phyloP scores from a whole-genome alignment of 1,140 invertebrate genomes.

The Magallana gigas region DNA sequence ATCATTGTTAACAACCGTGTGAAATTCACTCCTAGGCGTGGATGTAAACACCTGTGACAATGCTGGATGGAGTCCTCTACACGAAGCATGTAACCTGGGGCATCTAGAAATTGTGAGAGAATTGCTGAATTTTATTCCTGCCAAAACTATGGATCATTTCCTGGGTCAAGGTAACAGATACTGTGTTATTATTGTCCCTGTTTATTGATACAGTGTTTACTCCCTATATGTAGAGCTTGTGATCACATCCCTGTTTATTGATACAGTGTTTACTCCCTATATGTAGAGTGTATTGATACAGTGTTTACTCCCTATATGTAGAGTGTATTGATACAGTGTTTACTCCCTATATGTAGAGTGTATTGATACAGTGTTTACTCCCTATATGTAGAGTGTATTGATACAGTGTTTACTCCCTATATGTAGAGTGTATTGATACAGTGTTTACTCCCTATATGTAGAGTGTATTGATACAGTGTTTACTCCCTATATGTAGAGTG shows the following conservation, averaged over 20 bases:
- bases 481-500: no score
- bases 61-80: constrained; percentile 94
- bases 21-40: constrained; percentile 61
- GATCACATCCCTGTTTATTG: no score
- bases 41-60: constrained; percentile 84
- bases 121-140: constrained; percentile 82
- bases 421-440: background rate
- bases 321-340: no score
- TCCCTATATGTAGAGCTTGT: no score
- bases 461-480: no score
- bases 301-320: no score
- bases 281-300: no score
- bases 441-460: background rate
- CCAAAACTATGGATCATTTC: constrained; percentile 65
- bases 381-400: background rate
- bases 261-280: no score
- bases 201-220: no score
- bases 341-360: no score
- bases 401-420: background rate
- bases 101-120: constrained; percentile 88
- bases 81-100: constrained; percentile 95
- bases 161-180: constrained; percentile 58
- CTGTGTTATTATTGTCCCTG: no score
- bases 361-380: no score
- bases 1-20: background rate